Conservation (phyloP, 2,113 vertebrate genomes). For the Pipra filicauda region DNA sequence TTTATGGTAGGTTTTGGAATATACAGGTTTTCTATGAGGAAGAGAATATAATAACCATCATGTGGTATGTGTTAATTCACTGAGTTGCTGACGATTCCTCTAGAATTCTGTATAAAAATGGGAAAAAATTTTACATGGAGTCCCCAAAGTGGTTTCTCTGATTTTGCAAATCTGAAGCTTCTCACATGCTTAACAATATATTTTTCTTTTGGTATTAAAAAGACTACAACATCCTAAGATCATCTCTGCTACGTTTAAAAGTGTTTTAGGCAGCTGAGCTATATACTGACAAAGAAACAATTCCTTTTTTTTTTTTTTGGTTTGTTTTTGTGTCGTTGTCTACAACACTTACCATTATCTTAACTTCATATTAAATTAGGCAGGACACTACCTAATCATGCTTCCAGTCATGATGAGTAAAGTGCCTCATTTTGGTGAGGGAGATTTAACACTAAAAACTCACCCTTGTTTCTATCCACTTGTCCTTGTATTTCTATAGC, state of each 20-base stretch:
- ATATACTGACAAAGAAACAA: background rate
- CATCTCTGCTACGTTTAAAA: background rate
- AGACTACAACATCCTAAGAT: background rate
- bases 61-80: background rate
- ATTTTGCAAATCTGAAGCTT: background rate
- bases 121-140: background rate
- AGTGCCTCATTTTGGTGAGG: background rate
- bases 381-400: background rate
- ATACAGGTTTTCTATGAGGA: background rate
- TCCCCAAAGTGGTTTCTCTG: background rate
- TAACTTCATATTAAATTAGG: background rate
- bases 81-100: background rate
- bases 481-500: slow-evolving; percentile 4
- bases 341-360: background rate
- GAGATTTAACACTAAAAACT: background rate
- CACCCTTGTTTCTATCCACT: background rate
- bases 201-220: background rate
- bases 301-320: background rate
- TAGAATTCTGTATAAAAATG: background rate
- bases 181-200: background rate
- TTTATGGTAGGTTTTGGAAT: background rate
- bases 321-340: background rate
- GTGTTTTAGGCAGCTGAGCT: background rate
- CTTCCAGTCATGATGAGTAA: background rate
- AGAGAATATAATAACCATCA: background rate